A percentile compares a stretch with the other conserved stretches of the same genome.
phyloP scores from a whole-genome alignment of 2,797 vertebrate genomes.

The Eulemur coronatus region DNA sequence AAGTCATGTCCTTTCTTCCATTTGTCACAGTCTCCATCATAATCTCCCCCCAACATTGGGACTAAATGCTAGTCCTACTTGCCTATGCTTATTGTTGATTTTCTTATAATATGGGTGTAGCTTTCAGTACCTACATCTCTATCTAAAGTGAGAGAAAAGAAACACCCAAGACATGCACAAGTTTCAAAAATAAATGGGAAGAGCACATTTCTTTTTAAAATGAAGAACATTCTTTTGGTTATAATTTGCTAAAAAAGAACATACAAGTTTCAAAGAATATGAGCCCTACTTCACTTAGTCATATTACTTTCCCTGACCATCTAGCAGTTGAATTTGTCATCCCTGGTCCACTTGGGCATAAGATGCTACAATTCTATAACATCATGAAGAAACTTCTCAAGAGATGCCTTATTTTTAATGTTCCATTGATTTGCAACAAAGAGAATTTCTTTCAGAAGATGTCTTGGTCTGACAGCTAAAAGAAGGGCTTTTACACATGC shows the following conservation, averaged over 20 bases:
- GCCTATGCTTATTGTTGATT: not conserved
- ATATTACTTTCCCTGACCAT: not conserved
- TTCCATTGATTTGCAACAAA: not conserved
- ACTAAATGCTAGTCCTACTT: not conserved
- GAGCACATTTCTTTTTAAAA: not conserved
- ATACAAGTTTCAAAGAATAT: not conserved
- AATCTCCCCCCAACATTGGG: not conserved
- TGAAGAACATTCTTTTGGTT: not conserved
- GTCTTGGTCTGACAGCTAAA: not conserved
- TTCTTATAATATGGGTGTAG: not conserved
- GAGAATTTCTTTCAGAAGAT: conserved; percentile 1
- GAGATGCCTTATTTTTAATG: conserved; percentile 9
- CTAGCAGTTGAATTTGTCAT: not conserved
- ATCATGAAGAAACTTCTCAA: conserved; percentile 14
- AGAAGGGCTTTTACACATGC: not conserved
- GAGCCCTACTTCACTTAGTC: not conserved
- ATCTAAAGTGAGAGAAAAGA: not conserved
- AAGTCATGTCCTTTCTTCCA: not conserved
- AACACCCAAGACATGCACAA: not conserved
- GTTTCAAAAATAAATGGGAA: not conserved
- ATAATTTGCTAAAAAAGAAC: not conserved
- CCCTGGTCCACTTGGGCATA: not conserved
- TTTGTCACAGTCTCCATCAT: not conserved
- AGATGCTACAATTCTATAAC: not conserved
- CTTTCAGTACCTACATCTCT: not conserved